Conservation (phyloP, 1,140 invertebrate species). For the Macrosteles quadrilineatus region DNA sequence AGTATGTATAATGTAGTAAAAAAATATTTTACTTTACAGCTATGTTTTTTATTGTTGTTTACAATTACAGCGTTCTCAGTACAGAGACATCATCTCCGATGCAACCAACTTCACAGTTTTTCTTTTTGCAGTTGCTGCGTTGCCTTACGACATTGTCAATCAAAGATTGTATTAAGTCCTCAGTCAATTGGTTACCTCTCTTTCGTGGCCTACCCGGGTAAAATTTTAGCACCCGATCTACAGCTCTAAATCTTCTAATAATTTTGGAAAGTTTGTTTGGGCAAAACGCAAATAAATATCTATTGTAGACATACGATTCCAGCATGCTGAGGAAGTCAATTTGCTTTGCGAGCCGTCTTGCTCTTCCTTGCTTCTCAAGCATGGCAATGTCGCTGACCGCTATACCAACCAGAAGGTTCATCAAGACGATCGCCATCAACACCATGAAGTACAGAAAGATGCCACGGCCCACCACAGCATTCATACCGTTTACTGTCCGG, state of each 20-base stretch:
- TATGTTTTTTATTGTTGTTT: too few species aligned
- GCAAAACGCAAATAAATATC: slow-evolving; percentile 19
- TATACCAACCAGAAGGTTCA: slow-evolving; percentile 53
- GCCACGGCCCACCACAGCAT: slow-evolving; percentile 42
- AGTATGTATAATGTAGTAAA: too few species aligned
- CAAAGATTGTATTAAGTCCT: slow-evolving; percentile 29
- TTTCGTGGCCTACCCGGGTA: slow-evolving; percentile 21
- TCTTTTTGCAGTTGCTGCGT: not conserved
- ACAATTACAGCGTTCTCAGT: too few species aligned
- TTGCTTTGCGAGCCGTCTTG: slow-evolving; percentile 39
- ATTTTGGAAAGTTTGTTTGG: slow-evolving; percentile 3
- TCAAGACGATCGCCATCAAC: slow-evolving; percentile 51
- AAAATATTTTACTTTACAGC: too few species aligned
- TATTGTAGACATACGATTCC: slow-evolving; percentile 37
- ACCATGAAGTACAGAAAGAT: slow-evolving; percentile 47
- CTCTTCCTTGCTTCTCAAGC: slow-evolving; percentile 39
- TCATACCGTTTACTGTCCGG: slow-evolving; percentile 30
- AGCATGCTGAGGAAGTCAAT: slow-evolving; percentile 40
- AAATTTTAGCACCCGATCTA: not conserved
- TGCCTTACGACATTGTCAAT: slow-evolving; percentile 4
- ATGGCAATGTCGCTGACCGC: slow-evolving; percentile 52
- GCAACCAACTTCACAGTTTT: not conserved
- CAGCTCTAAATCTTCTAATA: slow-evolving; percentile 23
- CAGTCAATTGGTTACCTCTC: not conserved
- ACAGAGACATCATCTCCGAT: too few species aligned